phyloP scores from a whole-genome alignment of 2,113 vertebrate genomes.

The Bostrychus sinensis region DNA sequence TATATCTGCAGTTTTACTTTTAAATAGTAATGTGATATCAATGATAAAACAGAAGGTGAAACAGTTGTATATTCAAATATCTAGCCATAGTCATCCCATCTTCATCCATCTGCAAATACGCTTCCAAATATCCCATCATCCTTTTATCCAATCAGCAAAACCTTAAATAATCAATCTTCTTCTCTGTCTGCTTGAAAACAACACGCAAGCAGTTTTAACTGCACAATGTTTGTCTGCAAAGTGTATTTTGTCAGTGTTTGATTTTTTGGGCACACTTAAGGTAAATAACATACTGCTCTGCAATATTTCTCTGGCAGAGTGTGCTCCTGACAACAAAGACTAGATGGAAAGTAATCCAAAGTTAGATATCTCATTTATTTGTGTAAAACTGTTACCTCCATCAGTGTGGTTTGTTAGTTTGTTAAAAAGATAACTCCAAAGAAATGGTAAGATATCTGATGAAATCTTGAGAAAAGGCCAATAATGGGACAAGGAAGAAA shows the following conservation, averaged over 20 bases:
- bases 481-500: no score
- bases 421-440: not conserved
- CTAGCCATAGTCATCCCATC: no score
- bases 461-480: no score
- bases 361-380: not conserved
- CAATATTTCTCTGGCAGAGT: not conserved
- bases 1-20: no score
- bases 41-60: not conserved
- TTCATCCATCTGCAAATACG: not conserved
- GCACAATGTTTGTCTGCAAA: not conserved
- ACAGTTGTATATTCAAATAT: not conserved
- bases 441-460: no score
- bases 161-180: not conserved
- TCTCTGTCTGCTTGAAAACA: not conserved
- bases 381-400: not conserved
- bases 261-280: not conserved
- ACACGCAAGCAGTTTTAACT: not conserved
- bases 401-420: not conserved
- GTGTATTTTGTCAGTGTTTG: not conserved
- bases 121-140: not conserved
- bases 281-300: not conserved
- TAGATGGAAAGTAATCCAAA: not conserved
- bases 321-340: slow-evolving; percentile 1
- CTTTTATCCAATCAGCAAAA: slow-evolving; percentile 3
- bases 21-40: no score